Evolutionary conservation across 2,113 vertebrate genomes (phyloP).

Genomic region (Cheilinus undulatus): DNA sequence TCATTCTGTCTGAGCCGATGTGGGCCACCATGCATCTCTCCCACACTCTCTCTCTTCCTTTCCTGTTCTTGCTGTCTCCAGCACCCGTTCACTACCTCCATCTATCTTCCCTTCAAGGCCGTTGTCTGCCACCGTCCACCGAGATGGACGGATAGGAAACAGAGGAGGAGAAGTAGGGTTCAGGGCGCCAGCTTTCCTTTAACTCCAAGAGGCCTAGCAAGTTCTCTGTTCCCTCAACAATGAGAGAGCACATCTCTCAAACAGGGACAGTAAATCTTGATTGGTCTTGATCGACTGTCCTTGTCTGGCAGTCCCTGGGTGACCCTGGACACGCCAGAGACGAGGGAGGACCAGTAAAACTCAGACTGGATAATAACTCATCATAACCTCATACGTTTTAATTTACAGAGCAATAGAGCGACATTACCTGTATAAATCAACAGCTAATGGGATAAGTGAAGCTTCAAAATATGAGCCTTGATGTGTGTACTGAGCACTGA

Average conservation of each 20-base stretch:
- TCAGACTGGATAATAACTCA: constrained; percentile 66
- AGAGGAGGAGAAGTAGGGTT: constrained; percentile 33
- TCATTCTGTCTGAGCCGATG: constrained; percentile 77
- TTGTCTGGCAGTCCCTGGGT: constrained; percentile 45
- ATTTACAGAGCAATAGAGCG: constrained; percentile 64
- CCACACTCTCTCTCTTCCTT: constrained; percentile 34
- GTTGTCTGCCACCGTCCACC: constrained; percentile 29
- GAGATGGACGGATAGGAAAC: constrained; percentile 64
- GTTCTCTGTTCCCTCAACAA: constrained; percentile 41
- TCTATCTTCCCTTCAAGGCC: constrained; percentile 66
- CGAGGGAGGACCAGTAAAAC: constrained; percentile 52
- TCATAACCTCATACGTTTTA: constrained; percentile 67
- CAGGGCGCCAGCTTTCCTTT: constrained; percentile 16
- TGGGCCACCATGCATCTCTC: constrained; percentile 73
- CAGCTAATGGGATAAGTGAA: constrained; percentile 58
- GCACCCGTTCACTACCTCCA: constrained; percentile 57
- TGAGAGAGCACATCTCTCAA: constrained; percentile 44
- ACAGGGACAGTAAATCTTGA: constrained; percentile 54
- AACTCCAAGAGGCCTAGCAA: constrained; percentile 44
- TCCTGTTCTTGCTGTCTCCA: constrained; percentile 51
- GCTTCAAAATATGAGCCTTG: constrained; percentile 41
- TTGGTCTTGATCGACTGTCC: constrained; percentile 63
- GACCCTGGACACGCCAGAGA: constrained; percentile 58
- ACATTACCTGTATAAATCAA: constrained; percentile 66
- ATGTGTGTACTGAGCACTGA: constrained; percentile 57